Evolutionary conservation across 2,888 invertebrate genomes (phyloP).

Genomic region (Drosophila affinis): DNA sequence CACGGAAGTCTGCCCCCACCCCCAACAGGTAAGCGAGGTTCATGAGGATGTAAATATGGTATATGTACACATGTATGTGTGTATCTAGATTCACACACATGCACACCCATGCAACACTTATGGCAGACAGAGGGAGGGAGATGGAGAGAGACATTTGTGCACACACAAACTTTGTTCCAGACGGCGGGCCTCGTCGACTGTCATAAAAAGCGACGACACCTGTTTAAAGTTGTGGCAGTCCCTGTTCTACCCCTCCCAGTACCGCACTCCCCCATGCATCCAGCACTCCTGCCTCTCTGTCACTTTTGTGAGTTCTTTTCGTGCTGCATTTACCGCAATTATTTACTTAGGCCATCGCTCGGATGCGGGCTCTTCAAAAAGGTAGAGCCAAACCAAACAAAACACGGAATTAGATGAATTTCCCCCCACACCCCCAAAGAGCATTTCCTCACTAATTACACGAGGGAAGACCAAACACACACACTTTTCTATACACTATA

Average conservation of each 20-base stretch:
- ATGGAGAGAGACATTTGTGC: too few species aligned
- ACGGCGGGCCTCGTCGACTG: constrained; percentile 22
- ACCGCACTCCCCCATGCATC: not conserved
- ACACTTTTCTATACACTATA: not conserved
- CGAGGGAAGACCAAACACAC: not conserved
- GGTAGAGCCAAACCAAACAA: constrained; percentile 2
- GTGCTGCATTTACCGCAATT: constrained; percentile 46
- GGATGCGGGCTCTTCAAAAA: constrained; percentile 37
- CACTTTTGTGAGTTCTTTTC: constrained; percentile 12
- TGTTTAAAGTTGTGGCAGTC: constrained; percentile 58
- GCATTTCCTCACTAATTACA: constrained; percentile 18
- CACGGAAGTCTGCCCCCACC: constrained; percentile 49
- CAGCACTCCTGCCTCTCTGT: not conserved
- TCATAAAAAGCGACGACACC: constrained; percentile 54
- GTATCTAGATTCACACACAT: constrained; percentile 16
- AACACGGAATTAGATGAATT: constrained; percentile 6
- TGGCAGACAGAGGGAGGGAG: constrained; percentile 37
- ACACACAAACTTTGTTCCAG: constrained; percentile 18
- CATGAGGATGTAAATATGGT: too few species aligned
- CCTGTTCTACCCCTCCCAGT: not conserved
- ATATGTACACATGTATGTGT: not conserved
- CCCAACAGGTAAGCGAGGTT: constrained; percentile 6
- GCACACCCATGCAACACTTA: constrained; percentile 43
- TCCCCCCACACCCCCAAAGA: not conserved
- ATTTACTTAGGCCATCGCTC: constrained; percentile 47